Percentiles rank a stretch among this genome's conserved stretches.
Conservation (phyloP, 2,113 vertebrate genomes). For the Phrynosoma platyrhinos region DNA sequence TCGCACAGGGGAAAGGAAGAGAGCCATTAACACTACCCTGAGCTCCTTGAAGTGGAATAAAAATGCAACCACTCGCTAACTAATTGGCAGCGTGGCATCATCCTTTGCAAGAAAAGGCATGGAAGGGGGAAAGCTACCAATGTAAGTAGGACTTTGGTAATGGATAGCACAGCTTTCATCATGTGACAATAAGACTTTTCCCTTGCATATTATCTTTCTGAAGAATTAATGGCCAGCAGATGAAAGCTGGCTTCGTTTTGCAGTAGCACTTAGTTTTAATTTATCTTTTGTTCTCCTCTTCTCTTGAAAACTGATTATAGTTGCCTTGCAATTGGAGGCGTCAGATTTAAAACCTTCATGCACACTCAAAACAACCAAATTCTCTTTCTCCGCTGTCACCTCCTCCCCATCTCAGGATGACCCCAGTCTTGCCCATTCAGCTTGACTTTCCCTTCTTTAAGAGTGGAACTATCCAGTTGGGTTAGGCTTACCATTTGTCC, state of each 20-base stretch:
- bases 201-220: conserved; percentile 30
- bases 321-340: accelerated
- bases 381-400: background rate
- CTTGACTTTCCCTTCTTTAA: background rate
- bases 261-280: background rate
- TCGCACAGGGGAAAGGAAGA: too few relatives aligned
- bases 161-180: conserved; percentile 36
- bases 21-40: too few relatives aligned
- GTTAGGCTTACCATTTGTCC: too few relatives aligned
- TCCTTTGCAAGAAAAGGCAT: conserved; percentile 27
- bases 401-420: background rate
- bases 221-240: background rate
- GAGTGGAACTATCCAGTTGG: background rate
- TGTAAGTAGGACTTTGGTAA: background rate
- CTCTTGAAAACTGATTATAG: background rate
- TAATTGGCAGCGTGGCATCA: conserved; percentile 39
- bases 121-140: background rate
- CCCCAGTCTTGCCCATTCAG: background rate
- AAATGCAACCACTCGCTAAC: background rate
- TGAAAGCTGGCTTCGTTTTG: background rate
- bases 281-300: background rate
- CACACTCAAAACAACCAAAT: background rate
- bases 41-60: background rate
- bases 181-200: conserved; percentile 11
- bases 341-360: conserved; percentile 1